Base-by-base conservation (phyloP, 2,888 invertebrate species). In the Lydus trimaculatus region DNA sequence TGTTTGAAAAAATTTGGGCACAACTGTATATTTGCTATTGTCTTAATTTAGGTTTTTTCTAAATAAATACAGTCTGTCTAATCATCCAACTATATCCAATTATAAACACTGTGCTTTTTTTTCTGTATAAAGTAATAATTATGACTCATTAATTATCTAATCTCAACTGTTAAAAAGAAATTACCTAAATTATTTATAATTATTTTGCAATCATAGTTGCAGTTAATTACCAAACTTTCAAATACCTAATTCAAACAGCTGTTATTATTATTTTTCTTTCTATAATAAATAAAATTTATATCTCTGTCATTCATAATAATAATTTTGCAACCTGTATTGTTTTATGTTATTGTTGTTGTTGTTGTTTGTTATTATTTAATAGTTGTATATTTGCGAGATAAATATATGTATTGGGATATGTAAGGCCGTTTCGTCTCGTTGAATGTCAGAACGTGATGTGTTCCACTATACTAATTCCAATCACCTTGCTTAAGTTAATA, bases 341-440 rank as follows among this genome's bases (percentile, higher is more conserved):
- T 2, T 23, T 23, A 17, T 43, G 11, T 43, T 43, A 43, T 17
- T 43, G 17, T 43, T n/a, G 13, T 43, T 4, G n/a, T 20, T 20
- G 1, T 48, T 9, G 1, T 25, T 52, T 23, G 23, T 52, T 52
- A 52, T 23, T 11, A 23, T 56, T 56, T 56, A 13, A 56, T 25
- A 25, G 25, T 25, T 25, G 11, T 56, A 56, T 56, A 56, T 25
- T 56, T 56, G 9, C 25, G 13, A 13, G 11, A 56, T 48, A 25
- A 56, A 56, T 52, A 23, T 52, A 52, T 52, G 43, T 48, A 56
- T 25, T n/a, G 2, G 31, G 31, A 33, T 25, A 36, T 69, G 63
- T 69, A 69, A 69, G 69, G 69, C 69, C 65, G 69, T 69, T 69
- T 69, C 69, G 61, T 59, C 69, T 69, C 65, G 65, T 43, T 69